Conservation (phyloP, 2,113 vertebrate genomes). For the Microcebus murinus region DNA sequence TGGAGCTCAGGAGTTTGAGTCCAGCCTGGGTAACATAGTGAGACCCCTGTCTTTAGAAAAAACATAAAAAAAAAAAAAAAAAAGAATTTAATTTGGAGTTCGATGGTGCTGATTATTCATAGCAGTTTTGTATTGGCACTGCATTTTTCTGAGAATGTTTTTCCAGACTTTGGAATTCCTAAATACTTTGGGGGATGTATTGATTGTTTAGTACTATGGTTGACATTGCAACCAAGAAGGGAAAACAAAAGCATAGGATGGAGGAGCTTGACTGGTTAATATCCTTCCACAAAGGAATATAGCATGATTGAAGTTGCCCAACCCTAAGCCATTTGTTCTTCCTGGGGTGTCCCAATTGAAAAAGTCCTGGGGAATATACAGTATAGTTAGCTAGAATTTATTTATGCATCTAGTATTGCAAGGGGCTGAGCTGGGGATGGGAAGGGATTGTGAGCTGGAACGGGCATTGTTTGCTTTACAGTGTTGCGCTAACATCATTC, state of each 20-base stretch:
- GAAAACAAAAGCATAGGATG: not conserved
- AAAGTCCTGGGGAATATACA: not conserved
- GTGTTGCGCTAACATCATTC: not conserved
- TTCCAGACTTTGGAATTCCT: not conserved
- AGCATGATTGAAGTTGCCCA: not conserved
- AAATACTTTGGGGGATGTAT: not conserved
- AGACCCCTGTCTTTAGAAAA: not conserved
- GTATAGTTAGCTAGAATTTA: not conserved
- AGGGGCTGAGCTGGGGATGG: not conserved
- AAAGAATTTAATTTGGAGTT: not conserved
- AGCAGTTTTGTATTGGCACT: not conserved
- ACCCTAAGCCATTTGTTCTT: not conserved
- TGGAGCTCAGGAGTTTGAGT: not conserved
- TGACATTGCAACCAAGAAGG: not conserved
- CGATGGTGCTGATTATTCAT: accelerated
- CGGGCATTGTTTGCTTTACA: not conserved
- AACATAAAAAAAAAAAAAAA: not conserved
- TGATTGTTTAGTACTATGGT: not conserved
- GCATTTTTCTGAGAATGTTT: not conserved
- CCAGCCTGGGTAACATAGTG: not conserved
- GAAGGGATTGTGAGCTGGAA: not conserved
- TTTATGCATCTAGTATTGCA: not conserved
- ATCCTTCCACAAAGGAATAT: not conserved
- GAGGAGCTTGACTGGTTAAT: not conserved
- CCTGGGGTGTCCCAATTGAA: not conserved